Evolutionary conservation across 1,140 invertebrate species (phyloP), one percentile per base, ranked within the genome.

Genomic region (Scaptomyza pallida): DNA sequence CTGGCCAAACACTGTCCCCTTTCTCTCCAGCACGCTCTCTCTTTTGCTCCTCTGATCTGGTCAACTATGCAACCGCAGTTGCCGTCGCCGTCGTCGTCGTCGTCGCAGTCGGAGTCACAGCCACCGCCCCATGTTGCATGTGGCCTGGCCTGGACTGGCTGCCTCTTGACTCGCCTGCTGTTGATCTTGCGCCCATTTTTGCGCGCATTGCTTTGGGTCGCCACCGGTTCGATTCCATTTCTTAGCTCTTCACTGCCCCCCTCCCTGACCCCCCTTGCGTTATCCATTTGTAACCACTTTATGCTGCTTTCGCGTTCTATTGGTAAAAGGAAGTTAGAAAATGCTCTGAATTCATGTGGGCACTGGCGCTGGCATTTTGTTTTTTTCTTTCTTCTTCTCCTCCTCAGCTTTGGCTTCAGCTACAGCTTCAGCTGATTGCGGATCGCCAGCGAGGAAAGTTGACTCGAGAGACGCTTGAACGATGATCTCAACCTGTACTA

Each of bases 321-420:
- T 88, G 82, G 81, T 61, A 72, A 70, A 81, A 88, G 81, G 81
- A 88, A 86, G 81, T 86, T 88, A 88, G 82, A 78, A 81, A 86
- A 78, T 82, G 81, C 82, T 88, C 82, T 78, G 74, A 70, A 78
- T 86, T 72, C 82, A 67, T 63, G 64, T 68, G 75, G 73, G 65
- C 61, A 19, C 33, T 44, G 56, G 54, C 51, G 54, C 64, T 69
- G 78, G 69, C 71, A 67, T 61, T 60, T 43, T 30, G 6, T 21
- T 2, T 21, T 30, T 9, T 2, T 30, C 5, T 21, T 2, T 2
- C 21, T 23, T 23, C 23, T 23, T 23, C 23, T 23, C 6, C 4
- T 2, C 5, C 23, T 26, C 26, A 9, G 8, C 26, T 30, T 9
- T 8, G 6, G 26, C 26, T 30, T 9, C 19, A 21, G 19, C 19